These are phyloP conservation scores for Oncopodura yosiiana DNA, from an alignment of 1,140 invertebrate genomes.

Conservation along the genomic window DNA sequence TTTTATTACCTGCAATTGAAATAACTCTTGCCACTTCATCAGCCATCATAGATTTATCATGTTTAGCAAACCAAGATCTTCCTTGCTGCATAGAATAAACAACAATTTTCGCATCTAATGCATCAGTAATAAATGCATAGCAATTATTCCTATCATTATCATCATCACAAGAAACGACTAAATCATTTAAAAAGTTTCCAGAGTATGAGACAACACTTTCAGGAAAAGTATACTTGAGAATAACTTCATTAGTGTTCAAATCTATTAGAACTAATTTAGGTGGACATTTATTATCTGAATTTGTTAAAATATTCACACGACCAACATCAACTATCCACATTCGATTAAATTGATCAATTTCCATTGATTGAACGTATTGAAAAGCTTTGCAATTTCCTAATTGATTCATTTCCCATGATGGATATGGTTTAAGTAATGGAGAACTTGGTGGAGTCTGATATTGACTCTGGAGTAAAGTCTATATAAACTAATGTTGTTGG, in stretches of 20 bases:
- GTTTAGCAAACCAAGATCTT: conserved; percentile 44
- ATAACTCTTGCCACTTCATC: background rate
- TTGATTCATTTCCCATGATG: conserved; percentile 63
- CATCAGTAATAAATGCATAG: conserved; percentile 63
- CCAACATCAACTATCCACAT: conserved; percentile 56
- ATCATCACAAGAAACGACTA: conserved; percentile 41
- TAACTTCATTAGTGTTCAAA: conserved; percentile 54
- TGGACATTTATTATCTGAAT: conserved; percentile 51
- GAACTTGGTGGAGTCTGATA: background rate
- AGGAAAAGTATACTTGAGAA: conserved; percentile 48
- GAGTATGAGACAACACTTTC: conserved; percentile 35
- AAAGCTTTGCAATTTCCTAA: conserved; percentile 58
- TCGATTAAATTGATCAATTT: conserved; percentile 61
- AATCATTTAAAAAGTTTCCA: conserved; percentile 7
- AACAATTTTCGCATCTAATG: conserved; percentile 15
- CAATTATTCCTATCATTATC: conserved; percentile 53
- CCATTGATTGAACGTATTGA: conserved; percentile 63
- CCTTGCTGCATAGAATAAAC: conserved; percentile 53
- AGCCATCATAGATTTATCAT: background rate
- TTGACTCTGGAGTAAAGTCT: background rate
- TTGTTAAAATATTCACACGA: conserved; percentile 60
- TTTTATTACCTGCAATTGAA: background rate
- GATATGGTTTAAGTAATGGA: conserved; percentile 50
- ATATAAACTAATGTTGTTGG: conserved; percentile 60
- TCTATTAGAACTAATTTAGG: conserved; percentile 72